A percentile compares a stretch with the other conserved stretches of the same genome.
Evolutionary conservation across 2,113 vertebrate species (phyloP).

Genomic region (Chaetura pelagica): DNA sequence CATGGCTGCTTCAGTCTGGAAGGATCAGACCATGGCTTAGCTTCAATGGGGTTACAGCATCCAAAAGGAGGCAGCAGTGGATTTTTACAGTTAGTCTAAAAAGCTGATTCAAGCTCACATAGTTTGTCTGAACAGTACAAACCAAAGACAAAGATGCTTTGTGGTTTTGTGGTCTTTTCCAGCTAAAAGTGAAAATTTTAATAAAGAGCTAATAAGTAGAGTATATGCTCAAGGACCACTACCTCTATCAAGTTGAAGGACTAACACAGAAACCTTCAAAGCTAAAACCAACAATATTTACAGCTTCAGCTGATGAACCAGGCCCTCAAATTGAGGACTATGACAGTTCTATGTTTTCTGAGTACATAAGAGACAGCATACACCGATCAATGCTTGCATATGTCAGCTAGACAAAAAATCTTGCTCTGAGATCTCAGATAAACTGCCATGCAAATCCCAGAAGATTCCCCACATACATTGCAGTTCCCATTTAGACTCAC

Average conservation of each 20-base stretch:
- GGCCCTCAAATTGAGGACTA: background rate
- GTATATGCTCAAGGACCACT: background rate
- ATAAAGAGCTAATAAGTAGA: background rate
- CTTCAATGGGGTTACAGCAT: background rate
- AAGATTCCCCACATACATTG: background rate
- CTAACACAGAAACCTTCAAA: background rate
- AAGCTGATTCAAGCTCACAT: background rate
- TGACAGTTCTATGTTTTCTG: background rate
- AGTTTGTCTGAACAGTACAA: background rate
- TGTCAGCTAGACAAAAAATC: background rate
- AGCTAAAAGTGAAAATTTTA: background rate
- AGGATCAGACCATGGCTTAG: background rate
- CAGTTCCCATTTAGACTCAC: background rate
- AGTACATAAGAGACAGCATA: background rate
- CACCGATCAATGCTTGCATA: background rate
- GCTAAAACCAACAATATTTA: background rate
- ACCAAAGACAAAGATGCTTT: background rate
- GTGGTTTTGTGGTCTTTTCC: background rate
- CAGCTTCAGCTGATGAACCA: background rate
- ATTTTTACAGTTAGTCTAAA: background rate
- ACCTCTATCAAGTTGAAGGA: background rate
- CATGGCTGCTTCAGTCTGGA: background rate
- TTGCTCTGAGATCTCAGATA: background rate
- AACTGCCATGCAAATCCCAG: background rate
- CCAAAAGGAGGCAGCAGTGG: background rate